phyloP scores from a whole-genome alignment of 1,140 invertebrate species.

The Ceratina japonica region DNA sequence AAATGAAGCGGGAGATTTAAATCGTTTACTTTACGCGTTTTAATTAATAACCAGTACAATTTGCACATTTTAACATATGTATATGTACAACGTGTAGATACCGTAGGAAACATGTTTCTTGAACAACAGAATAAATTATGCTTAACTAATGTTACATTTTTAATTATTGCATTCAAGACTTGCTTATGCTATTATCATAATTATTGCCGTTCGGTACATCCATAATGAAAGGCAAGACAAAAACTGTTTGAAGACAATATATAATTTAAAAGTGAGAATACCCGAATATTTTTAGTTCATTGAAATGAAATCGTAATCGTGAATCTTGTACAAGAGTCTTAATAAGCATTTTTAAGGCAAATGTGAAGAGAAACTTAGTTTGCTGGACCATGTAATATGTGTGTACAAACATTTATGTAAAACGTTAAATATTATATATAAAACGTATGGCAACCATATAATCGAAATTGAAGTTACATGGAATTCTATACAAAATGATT shows the following conservation, averaged over 20 bases:
- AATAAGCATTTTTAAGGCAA: constrained; percentile 31
- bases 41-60: constrained; percentile 21
- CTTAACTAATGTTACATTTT: background rate
- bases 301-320: constrained; percentile 11
- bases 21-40: constrained; percentile 7
- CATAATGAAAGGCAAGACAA: constrained; percentile 2
- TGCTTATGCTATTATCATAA: background rate
- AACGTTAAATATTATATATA: constrained; percentile 36
- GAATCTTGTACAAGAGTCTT: background rate
- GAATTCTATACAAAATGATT: constrained; percentile 20
- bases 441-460: constrained; percentile 32
- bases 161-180: constrained; percentile 6
- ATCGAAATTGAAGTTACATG: constrained; percentile 18
- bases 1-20: constrained; percentile 3
- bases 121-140: constrained; percentile 11
- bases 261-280: constrained; percentile 7
- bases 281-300: background rate
- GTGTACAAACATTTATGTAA: constrained; percentile 34
- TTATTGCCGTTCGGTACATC: constrained; percentile 36
- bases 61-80: constrained; percentile 26
- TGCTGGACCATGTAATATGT: constrained; percentile 33
- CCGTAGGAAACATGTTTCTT: constrained; percentile 3
- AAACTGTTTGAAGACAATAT: background rate
- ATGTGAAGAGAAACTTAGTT: constrained; percentile 24
- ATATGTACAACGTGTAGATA: constrained; percentile 11